A percentile compares a stretch with the other conserved stretches of the same genome.
phyloP scores from a whole-genome alignment of 1,140 invertebrate genomes.

The Drosophila aff. region DNA sequence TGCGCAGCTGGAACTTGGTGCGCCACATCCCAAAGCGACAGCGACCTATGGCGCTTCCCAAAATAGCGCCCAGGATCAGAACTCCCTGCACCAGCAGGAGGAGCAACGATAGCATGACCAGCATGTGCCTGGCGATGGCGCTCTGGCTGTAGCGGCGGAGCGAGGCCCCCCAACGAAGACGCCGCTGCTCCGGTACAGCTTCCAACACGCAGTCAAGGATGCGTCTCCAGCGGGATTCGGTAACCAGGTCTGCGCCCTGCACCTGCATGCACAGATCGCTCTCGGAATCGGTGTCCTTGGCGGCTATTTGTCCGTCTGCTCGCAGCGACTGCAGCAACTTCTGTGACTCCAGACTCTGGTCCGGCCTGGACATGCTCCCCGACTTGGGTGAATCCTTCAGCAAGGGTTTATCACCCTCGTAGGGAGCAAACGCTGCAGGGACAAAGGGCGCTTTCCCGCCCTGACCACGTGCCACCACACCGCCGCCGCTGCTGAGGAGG shows the following conservation, averaged over 20 bases:
- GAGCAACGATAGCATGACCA: conserved; percentile 53
- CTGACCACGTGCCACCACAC: neutral
- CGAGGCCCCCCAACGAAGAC: conserved; percentile 17
- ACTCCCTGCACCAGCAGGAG: neutral
- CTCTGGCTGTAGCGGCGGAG: conserved; percentile 8
- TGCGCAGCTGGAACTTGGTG: conserved; percentile 55
- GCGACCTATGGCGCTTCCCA: neutral
- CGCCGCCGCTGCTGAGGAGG: conserved; percentile 11
- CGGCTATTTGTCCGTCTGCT: neutral
- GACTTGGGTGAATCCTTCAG: neutral
- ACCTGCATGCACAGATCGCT: conserved; percentile 22
- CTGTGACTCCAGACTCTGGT: neutral
- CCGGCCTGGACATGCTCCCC: neutral
- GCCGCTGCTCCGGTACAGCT: conserved; percentile 24
- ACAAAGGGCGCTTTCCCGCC: neutral
- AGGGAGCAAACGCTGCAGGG: conserved; percentile 7
- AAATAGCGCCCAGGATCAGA: neutral
- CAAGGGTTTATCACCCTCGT: conserved; percentile 1
- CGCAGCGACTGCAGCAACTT: neutral
- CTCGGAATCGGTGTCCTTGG: conserved; percentile 55
- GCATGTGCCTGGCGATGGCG: conserved; percentile 12
- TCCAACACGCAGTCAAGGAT: conserved; percentile 23
- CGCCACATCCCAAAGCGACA: conserved; percentile 38
- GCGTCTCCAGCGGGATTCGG: conserved; percentile 11
- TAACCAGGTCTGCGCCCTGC: neutral